Conservation (phyloP, 2,113 vertebrate genomes). For the Phaethornis superciliosus region DNA sequence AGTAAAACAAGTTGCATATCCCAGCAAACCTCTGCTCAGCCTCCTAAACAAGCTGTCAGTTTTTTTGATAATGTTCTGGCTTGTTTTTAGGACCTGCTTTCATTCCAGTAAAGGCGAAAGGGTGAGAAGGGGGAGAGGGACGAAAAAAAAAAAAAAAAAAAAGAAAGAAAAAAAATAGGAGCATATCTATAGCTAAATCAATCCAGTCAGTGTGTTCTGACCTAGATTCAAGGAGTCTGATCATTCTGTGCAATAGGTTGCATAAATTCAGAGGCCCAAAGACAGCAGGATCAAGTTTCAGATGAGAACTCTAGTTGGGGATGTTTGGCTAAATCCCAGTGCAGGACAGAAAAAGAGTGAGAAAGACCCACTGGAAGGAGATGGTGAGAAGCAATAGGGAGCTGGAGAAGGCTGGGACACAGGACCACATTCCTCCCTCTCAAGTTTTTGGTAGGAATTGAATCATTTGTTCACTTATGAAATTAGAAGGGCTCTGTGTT, state of each 20-base stretch:
- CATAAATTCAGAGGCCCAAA: slow-evolving; percentile 60
- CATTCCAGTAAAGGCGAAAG: slow-evolving; percentile 28
- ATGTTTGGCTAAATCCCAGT: slow-evolving; percentile 41
- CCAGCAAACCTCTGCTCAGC: slow-evolving; percentile 46
- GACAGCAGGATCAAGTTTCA: slow-evolving; percentile 56
- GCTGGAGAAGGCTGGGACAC: neutral
- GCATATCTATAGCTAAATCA: slow-evolving; percentile 56
- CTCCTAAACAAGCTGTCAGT: slow-evolving; percentile 26
- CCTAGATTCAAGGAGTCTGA: slow-evolving; percentile 60
- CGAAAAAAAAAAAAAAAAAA: neutral
- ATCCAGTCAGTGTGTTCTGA: slow-evolving; percentile 60
- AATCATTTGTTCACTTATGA: slow-evolving; percentile 39
- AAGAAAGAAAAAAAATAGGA: neutral
- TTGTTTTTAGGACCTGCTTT: slow-evolving; percentile 35
- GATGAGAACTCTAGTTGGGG: slow-evolving; percentile 30
- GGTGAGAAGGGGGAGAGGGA: neutral
- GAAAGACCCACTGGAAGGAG: neutral
- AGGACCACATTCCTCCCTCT: neutral
- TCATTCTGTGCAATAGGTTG: slow-evolving; percentile 46
- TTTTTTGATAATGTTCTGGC: slow-evolving; percentile 48
- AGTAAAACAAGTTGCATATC: slow-evolving; percentile 54
- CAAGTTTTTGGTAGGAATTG: slow-evolving; percentile 30
- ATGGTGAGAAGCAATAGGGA: neutral
- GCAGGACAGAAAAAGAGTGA: neutral
- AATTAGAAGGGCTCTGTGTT: slow-evolving; percentile 32